Conservation (phyloP, 2,888 invertebrate genomes). For the Pheosia tremula region DNA sequence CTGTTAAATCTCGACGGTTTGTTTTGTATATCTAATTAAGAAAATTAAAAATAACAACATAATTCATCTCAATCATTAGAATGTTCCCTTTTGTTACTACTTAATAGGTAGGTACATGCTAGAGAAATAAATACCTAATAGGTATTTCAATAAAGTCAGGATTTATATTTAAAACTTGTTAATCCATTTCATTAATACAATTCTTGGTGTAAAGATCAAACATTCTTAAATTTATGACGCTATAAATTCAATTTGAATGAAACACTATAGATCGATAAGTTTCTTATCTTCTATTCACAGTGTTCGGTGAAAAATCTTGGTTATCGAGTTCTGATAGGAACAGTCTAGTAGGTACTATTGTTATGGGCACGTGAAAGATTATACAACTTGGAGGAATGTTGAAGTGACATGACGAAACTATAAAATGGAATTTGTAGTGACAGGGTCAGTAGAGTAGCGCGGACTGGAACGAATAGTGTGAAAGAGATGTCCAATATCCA, state of each 20-base stretch:
- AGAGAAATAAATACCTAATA: too few relatives aligned
- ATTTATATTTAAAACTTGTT: background rate
- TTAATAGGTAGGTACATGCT: too few relatives aligned
- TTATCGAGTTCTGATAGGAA: conserved; percentile 23
- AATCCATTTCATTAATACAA: background rate
- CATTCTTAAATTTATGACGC: background rate
- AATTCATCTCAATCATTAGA: too few relatives aligned
- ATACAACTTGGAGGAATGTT: conserved; percentile 1
- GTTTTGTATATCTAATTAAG: too few relatives aligned
- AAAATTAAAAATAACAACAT: too few relatives aligned
- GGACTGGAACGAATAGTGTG: too few relatives aligned
- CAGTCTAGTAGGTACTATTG: conserved; percentile 13
- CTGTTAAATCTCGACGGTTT: too few relatives aligned
- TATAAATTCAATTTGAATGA: conserved; percentile 13
- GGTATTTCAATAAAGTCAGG: too few relatives aligned
- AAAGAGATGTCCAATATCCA: too few relatives aligned
- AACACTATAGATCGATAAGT: conserved; percentile 12
- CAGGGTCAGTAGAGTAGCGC: background rate
- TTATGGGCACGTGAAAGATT: conserved; percentile 9
- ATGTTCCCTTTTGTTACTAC: too few relatives aligned
- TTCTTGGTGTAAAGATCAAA: background rate
- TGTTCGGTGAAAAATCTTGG: conserved; percentile 14
- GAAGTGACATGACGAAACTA: background rate
- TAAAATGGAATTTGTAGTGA: background rate
- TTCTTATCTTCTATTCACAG: conserved; percentile 25